These are phyloP conservation scores for Troilus luridus DNA, from an alignment of 2,888 invertebrate genomes.

Conservation along the genomic window DNA sequence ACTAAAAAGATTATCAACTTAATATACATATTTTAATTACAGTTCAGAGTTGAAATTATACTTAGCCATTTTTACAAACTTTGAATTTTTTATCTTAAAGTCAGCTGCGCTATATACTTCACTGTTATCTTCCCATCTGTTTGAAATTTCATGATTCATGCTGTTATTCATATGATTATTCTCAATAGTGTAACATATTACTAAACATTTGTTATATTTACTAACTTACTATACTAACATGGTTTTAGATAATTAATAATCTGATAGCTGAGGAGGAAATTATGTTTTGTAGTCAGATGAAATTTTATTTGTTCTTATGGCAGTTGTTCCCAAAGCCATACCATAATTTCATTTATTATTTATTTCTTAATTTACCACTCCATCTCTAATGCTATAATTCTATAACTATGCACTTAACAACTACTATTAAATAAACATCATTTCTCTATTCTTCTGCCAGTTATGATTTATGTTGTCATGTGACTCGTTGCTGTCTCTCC, in stretches of 20 bases:
- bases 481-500: constrained; percentile 69
- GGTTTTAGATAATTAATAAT: too few species aligned
- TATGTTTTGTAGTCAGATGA: neutral
- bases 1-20: too few species aligned
- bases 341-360: neutral
- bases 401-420: constrained; percentile 32
- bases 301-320: neutral
- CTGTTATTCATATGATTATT: too few species aligned
- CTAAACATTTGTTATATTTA: too few species aligned
- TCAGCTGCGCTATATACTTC: too few species aligned
- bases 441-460: constrained; percentile 53
- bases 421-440: constrained; percentile 30
- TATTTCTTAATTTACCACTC: neutral
- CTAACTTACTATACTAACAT: too few species aligned
- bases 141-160: too few species aligned
- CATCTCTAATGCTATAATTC: neutral
- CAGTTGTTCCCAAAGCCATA: neutral
- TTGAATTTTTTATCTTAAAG: neutral
- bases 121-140: too few species aligned
- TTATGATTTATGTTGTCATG: constrained; percentile 58
- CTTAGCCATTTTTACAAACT: too few species aligned
- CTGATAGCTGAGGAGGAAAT: neutral
- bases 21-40: too few species aligned
- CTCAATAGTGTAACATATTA: too few species aligned
- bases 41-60: too few species aligned